These are phyloP conservation scores for Dipodomys spectabilis DNA, from an alignment of 2,113 vertebrate genomes.

Conservation along the genomic window DNA sequence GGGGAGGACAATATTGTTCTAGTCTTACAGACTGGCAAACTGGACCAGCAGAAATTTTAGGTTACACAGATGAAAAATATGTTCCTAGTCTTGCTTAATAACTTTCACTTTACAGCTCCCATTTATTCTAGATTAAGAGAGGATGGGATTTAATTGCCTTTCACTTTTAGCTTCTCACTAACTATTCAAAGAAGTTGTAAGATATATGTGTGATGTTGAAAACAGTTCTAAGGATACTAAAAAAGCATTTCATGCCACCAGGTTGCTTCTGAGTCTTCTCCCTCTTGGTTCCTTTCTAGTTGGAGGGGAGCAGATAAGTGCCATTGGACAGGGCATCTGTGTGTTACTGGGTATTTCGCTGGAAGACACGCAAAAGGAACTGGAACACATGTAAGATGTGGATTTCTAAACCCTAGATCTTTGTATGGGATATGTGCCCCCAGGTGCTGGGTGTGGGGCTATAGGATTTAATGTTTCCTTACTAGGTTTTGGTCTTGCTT, in stretches of 20 bases:
- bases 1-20: neutral
- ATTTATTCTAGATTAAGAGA: conserved; percentile 6
- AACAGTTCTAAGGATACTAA: neutral
- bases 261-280: neutral
- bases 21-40: neutral
- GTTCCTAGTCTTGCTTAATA: neutral
- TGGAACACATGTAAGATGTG: conserved; percentile 96
- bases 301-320: conserved; percentile 94
- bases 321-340: conserved; percentile 95
- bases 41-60: neutral
- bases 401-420: neutral
- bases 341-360: conserved; percentile 95
- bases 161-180: neutral
- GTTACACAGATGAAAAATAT: conserved; percentile 22
- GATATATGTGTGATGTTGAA: conserved; percentile 14
- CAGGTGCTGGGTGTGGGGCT: neutral
- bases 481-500: neutral
- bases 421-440: neutral
- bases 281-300: conserved; percentile 84
- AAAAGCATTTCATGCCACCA: neutral
- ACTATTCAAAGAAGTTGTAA: neutral
- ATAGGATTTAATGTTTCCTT: too few relatives aligned
- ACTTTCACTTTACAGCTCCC: neutral
- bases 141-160: neutral
- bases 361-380: conserved; percentile 95